phyloP scores from a whole-genome alignment of 2,888 invertebrate species.

The Syritta pipiens region DNA sequence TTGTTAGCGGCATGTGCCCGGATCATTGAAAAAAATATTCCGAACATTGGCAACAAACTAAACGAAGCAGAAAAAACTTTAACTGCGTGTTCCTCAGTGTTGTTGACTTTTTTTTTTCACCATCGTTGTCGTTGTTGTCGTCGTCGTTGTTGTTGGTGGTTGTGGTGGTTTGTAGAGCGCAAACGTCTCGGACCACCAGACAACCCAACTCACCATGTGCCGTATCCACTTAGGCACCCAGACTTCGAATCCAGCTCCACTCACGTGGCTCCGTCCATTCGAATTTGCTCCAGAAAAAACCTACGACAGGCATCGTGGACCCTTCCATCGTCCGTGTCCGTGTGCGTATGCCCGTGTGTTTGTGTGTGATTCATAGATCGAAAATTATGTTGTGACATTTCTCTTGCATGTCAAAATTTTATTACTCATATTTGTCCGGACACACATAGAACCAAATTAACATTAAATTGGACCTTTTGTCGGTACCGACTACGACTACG shows the following conservation, averaged over 20 bases:
- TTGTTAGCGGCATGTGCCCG: conserved; percentile 42
- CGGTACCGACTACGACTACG: conserved; percentile 34
- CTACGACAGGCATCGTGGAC: too few relatives aligned
- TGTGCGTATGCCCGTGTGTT: conserved; percentile 61
- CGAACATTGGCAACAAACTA: conserved; percentile 46
- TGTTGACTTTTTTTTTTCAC: neutral
- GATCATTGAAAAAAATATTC: conserved; percentile 37
- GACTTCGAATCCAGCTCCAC: conserved; percentile 10
- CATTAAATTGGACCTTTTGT: conserved; percentile 70
- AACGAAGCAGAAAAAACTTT: conserved; percentile 37
- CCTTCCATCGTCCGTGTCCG: too few relatives aligned
- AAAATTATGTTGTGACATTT: conserved; percentile 73
- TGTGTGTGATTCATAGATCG: conserved; percentile 72
- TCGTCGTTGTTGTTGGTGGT: too few relatives aligned
- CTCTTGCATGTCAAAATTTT: conserved; percentile 73
- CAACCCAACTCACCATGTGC: conserved; percentile 56
- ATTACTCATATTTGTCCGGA: conserved; percentile 71
- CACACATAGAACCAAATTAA: conserved; percentile 70
- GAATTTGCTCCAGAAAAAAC: conserved; percentile 57
- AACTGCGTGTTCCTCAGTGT: conserved; percentile 29
- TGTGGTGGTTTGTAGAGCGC: too few relatives aligned
- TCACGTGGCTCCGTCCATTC: conserved; percentile 14
- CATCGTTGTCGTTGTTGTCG: too few relatives aligned
- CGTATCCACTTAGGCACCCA: conserved; percentile 51
- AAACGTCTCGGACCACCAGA: conserved; percentile 43